Conservation (phyloP, 2,888 invertebrate genomes). For the Oscheius sp. region DNA sequence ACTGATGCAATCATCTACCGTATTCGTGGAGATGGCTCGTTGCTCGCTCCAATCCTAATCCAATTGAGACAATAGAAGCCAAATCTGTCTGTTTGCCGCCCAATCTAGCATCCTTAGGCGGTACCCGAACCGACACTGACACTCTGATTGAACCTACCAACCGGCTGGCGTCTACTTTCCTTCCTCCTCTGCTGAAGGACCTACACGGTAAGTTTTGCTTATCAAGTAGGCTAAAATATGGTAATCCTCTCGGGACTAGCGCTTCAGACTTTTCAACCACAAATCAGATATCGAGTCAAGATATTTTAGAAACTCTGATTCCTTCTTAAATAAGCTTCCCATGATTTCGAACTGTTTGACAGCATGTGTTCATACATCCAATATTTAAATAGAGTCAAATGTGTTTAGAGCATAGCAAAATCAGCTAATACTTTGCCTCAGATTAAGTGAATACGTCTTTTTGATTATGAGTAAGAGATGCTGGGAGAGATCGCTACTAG, state of each 20-base stretch:
- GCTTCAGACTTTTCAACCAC: not conserved
- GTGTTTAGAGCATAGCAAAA: no score
- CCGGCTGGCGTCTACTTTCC: constrained; percentile 25
- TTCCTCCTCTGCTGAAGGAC: not conserved
- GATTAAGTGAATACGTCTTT: no score
- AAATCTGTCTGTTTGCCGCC: constrained; percentile 40
- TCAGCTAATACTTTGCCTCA: no score
- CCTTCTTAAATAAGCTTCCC: no score
- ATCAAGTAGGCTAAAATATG: not conserved
- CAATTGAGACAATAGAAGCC: constrained; percentile 39
- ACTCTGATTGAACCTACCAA: constrained; percentile 37
- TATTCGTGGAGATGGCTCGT: constrained; percentile 37
- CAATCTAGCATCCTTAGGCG: constrained; percentile 41
- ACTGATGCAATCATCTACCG: constrained; percentile 34
- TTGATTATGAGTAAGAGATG: no score
- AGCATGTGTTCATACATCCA: no score
- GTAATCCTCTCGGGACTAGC: constrained; percentile 15
- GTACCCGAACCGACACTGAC: constrained; percentile 38
- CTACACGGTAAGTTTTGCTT: not conserved
- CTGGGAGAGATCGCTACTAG: no score
- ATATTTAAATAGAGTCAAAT: no score
- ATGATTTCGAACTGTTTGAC: no score
- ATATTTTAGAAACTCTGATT: no score
- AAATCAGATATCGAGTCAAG: no score
- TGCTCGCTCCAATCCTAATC: constrained; percentile 42